phyloP scores from a whole-genome alignment of 1,140 invertebrate genomes.

The Drosophila arawakana region DNA sequence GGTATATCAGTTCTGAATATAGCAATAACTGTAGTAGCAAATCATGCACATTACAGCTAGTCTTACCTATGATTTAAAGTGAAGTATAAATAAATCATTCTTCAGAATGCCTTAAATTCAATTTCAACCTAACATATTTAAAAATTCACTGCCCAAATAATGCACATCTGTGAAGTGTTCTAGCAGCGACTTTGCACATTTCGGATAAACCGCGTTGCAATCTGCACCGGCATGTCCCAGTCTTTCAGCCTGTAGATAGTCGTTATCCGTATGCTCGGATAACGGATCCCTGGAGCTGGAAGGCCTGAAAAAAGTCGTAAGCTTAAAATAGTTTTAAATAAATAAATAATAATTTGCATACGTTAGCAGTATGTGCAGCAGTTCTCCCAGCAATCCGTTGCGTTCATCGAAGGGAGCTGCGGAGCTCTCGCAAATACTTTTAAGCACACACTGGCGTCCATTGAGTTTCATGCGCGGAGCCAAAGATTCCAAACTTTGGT shows the following conservation, averaged over 20 bases:
- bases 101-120: neutral
- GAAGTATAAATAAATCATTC: too few relatives aligned
- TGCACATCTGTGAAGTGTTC: conserved; percentile 75
- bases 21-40: too few relatives aligned
- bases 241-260: conserved; percentile 88
- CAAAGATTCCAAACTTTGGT: conserved; percentile 58
- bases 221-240: conserved; percentile 85
- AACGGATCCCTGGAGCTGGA: conserved; percentile 87
- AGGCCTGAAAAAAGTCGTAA: conserved; percentile 81
- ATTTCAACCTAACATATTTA: conserved; percentile 49
- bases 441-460: conserved; percentile 89
- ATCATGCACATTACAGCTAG: too few relatives aligned
- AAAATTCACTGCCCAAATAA: conserved; percentile 68
- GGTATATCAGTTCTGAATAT: too few relatives aligned
- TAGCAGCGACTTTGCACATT: conserved; percentile 87
- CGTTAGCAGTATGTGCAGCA: conserved; percentile 89
- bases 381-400: conserved; percentile 88
- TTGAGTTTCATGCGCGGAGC: conserved; percentile 86
- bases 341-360: conserved; percentile 77
- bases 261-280: conserved; percentile 87
- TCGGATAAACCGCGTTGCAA: conserved; percentile 87
- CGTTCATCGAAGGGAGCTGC: conserved; percentile 87
- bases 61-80: too few relatives aligned
- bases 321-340: neutral
- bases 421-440: conserved; percentile 90